Evolutionary conservation across 2,797 vertebrate genomes (phyloP).

Genomic region (Sarcoramphus papa): DNA sequence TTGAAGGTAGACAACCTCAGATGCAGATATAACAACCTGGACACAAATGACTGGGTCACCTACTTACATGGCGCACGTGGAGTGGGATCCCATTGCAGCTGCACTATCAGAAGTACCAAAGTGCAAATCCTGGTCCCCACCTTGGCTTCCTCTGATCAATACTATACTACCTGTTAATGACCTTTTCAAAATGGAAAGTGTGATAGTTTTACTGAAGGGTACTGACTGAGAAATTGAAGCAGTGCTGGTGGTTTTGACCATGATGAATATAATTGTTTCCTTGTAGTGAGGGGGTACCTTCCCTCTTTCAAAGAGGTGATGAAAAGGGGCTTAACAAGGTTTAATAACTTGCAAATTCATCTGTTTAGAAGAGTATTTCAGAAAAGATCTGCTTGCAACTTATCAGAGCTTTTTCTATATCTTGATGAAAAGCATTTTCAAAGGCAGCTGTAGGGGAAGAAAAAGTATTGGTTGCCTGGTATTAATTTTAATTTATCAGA

Average conservation of each 20-base stretch:
- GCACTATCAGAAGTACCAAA: neutral
- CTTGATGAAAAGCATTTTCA: neutral
- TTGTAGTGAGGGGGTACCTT: neutral
- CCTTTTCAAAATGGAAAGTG: neutral
- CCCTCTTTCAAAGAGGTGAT: neutral
- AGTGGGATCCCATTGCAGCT: neutral
- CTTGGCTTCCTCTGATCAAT: neutral
- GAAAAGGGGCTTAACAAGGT: neutral
- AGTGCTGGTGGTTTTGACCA: neutral
- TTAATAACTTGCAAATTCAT: neutral
- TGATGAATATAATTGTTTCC: neutral
- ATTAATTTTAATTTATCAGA: neutral
- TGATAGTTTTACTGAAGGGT: neutral
- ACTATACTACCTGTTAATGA: neutral
- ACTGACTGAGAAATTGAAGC: neutral
- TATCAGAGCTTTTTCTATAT: neutral
- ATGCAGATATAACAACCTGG: rapidly evolving
- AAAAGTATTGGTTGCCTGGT: neutral
- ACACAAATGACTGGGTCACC: neutral
- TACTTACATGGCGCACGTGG: rapidly evolving
- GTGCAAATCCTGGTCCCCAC: neutral
- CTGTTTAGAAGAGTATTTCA: neutral
- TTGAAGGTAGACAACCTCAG: neutral
- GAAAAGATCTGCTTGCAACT: neutral
- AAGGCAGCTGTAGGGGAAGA: neutral